phyloP scores from a whole-genome alignment of 2,113 vertebrate genomes.

The Prunella fulvescens region DNA sequence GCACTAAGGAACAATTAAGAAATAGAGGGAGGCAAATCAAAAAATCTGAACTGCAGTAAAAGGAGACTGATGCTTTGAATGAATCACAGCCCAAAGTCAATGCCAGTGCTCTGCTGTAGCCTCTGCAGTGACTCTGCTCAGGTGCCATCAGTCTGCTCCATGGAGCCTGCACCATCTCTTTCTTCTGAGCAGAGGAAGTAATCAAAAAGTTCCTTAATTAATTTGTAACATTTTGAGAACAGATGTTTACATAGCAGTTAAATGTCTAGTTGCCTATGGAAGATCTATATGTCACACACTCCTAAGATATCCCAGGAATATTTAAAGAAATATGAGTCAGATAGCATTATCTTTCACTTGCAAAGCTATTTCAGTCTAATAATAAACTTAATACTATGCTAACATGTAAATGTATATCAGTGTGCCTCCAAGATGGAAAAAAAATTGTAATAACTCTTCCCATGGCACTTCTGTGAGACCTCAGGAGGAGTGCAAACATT shows the following conservation, averaged over 20 bases:
- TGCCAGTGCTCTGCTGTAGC: neutral
- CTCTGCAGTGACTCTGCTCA: neutral
- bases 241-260: neutral
- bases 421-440: neutral
- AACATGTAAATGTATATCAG: neutral
- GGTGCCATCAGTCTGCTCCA: neutral
- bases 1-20: neutral
- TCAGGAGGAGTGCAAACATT: neutral
- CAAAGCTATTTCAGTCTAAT: neutral
- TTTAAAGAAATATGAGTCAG: neutral
- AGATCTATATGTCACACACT: neutral
- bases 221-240: neutral
- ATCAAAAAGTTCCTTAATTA: neutral
- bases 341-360: neutral
- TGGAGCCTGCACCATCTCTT: neutral
- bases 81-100: neutral
- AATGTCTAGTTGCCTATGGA: neutral
- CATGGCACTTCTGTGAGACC: neutral
- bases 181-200: neutral
- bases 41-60: neutral
- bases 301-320: neutral
- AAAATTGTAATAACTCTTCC: neutral
- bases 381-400: neutral
- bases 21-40: neutral
- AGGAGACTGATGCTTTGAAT: neutral